A percentile compares a stretch with the other conserved stretches of the same genome.
Conservation (phyloP, 2,888 invertebrate genomes). For the Poecilobothrus nobilitatus region DNA sequence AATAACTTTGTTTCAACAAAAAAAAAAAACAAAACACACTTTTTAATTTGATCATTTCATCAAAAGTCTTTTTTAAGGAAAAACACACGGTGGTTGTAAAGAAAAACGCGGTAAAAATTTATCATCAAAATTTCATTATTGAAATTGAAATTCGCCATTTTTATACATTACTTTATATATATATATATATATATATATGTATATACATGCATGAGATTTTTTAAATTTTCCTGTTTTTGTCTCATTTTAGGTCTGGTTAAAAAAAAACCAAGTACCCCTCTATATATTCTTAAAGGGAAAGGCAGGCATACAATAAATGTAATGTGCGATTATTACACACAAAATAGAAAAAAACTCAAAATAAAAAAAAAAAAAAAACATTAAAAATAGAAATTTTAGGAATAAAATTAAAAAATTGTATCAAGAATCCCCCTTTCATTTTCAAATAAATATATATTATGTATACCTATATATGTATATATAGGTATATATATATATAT, state of each 20-base stretch:
- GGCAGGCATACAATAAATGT: not conserved
- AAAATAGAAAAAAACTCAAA: not conserved
- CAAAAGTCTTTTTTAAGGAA: not conserved
- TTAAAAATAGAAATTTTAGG: not conserved
- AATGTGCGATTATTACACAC: constrained; percentile 1
- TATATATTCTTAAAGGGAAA: not conserved
- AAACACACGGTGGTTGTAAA: not conserved
- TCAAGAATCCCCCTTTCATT: constrained; percentile 1
- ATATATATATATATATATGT: not conserved
- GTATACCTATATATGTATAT: not conserved
- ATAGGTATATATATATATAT: not conserved
- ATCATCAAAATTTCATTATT: constrained; percentile 4
- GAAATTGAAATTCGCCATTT: constrained; percentile 6
- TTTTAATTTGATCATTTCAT: constrained; percentile 3
- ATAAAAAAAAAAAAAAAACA: not conserved
- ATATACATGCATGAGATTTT: not conserved
- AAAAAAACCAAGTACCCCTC: not conserved
- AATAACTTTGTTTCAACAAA: not conserved
- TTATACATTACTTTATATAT: not conserved
- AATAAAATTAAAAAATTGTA: not conserved
- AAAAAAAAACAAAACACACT: not conserved
- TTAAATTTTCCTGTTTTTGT: not conserved
- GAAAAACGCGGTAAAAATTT: not conserved
- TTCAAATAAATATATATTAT: not conserved
- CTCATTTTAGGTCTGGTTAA: not conserved